Conservation (phyloP, 30 jellyfish, hydroid and myxozoan genomes). For the Hydractinia symbiolongicarpus region DNA sequence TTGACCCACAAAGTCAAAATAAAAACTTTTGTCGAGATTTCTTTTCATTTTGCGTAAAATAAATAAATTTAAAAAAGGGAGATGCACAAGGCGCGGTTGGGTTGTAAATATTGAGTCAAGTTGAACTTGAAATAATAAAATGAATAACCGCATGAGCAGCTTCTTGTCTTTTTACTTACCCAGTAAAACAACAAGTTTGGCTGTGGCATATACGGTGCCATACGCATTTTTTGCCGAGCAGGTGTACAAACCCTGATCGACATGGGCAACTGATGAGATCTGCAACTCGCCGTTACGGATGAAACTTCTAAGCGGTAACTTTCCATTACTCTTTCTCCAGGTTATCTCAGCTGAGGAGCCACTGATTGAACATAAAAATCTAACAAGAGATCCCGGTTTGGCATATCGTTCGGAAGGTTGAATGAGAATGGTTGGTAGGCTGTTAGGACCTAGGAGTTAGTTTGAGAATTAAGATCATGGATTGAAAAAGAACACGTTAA, state of each 20-base stretch:
- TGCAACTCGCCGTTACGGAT: slow-evolving; percentile 50
- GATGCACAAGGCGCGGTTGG: too few species aligned
- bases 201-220: slow-evolving; percentile 50
- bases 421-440: slow-evolving; percentile 23
- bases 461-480: neutral
- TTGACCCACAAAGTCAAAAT: too few species aligned
- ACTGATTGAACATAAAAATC: slow-evolving; percentile 50
- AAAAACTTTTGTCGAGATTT: too few species aligned
- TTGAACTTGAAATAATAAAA: too few species aligned
- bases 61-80: too few species aligned
- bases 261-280: slow-evolving; percentile 21
- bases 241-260: slow-evolving; percentile 51
- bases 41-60: too few species aligned
- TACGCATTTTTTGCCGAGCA: slow-evolving; percentile 70
- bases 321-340: slow-evolving; percentile 45
- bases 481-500: neutral
- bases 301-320: slow-evolving; percentile 24
- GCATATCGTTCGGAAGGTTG: slow-evolving; percentile 22
- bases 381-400: slow-evolving; percentile 33
- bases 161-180: slow-evolving; percentile 37
- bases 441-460: slow-evolving; percentile 19
- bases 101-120: too few species aligned
- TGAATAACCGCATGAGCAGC: too few species aligned
- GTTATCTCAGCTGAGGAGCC: slow-evolving; percentile 35
- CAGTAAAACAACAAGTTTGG: slow-evolving; percentile 43